Evolutionary conservation across 1,140 invertebrate genomes (phyloP), one percentile per base, ranked within the genome.

Genomic region (Hyphantria cunea): DNA sequence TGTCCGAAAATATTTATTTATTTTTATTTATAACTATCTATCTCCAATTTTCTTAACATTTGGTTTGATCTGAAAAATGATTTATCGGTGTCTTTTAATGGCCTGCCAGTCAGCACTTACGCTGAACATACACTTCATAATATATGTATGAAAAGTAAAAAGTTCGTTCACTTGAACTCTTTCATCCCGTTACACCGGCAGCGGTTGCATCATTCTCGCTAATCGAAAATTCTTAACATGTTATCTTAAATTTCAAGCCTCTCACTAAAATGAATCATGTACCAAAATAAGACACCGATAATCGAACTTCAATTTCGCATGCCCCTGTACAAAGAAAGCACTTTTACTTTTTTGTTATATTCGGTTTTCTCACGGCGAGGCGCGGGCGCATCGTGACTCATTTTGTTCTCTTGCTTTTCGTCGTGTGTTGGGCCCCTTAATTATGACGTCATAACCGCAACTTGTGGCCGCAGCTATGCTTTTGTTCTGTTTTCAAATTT

Each of bases 281-380:
- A 56, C 71, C 59, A 70, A 80, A 85, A 83, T 74, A 79, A 78
- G 72, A 71, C 59, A 76, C 70, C 66, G 70, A 82, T 87, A 80
- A 83, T 80, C 78, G 79, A 76, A 74, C 72, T 73, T 79, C 76
- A 82, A 82, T 86, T 83, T 82, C 51, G 70, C 75, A 69, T 76
- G 78, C 76, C 77, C 67, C 73, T 78, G 75, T 82, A 84, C 73
- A 81, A 86, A 86, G 85, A 86, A 81, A 84, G 74, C 66, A 80
- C 84, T 87, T 80, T 87, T 87, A 86, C 86, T 85, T 87, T 58
- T 86, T 84, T 83, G 74, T 68, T 76, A 58, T 62, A 63, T 66
- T 68, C 65, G 49, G 68, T 86, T 76, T 82, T 85, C 78, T 82
- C 80, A 84, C 80, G 74, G 52, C 61, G 55, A n/a, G 39, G 68